These are phyloP conservation scores for Aproaerema taeniolella DNA, from an alignment of 2,888 invertebrate genomes.

Conservation along the genomic window DNA sequence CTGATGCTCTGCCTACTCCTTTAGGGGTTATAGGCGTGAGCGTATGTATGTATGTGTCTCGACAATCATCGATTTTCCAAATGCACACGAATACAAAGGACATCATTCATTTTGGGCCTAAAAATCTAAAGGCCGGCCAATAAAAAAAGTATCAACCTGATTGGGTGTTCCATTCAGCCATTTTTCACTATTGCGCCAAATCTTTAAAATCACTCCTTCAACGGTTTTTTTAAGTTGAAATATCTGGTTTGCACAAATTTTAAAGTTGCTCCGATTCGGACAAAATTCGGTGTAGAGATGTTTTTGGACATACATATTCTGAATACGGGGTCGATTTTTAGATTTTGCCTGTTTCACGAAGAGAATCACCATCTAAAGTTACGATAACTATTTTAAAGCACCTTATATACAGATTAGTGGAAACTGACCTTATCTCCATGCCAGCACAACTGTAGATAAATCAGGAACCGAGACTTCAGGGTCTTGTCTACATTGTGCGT, in stretches of 20 bases:
- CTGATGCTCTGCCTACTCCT: too few species aligned
- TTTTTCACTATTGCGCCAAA: too few species aligned
- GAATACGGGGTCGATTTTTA: neutral
- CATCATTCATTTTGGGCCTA: too few species aligned
- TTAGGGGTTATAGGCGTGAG: too few species aligned
- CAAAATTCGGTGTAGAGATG: neutral
- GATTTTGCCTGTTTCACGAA: neutral
- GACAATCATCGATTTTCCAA: too few species aligned
- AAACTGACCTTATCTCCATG: constrained; percentile 49
- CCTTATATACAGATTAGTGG: neutral
- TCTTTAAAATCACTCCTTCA: too few species aligned
- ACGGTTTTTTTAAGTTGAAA: too few species aligned
- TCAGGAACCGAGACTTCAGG: constrained; percentile 46
- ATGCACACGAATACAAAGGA: too few species aligned
- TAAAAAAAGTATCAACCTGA: too few species aligned
- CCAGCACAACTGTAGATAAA: constrained; percentile 56
- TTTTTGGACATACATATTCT: neutral
- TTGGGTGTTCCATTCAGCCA: too few species aligned
- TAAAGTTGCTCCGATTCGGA: neutral
- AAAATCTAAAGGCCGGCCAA: too few species aligned
- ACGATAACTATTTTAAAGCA: neutral
- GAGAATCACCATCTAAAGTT: neutral
- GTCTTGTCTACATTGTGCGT: constrained; percentile 46
- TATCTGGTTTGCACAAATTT: neutral
- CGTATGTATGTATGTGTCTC: too few species aligned